A percentile compares a stretch with the other conserved stretches of the same genome.
These are phyloP conservation scores for Tinamus guttatus DNA, from an alignment of 2,113 vertebrate species.

Conservation along the genomic window DNA sequence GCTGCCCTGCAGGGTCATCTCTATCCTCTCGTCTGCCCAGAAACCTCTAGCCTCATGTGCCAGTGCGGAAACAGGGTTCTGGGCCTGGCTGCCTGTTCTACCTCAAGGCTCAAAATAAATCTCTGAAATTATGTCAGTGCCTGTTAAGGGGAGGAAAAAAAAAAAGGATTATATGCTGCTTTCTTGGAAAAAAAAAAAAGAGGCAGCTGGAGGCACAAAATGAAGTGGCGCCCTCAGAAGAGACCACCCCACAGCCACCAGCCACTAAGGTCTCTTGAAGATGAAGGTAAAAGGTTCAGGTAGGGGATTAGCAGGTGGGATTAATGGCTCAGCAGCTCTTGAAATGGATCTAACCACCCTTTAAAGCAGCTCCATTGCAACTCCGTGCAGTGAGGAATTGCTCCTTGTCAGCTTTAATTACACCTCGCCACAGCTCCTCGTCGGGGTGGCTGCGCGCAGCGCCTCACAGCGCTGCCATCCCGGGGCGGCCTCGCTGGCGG, in stretches of 20 bases:
- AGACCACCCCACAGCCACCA: neutral
- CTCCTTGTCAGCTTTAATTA: constrained; percentile 21
- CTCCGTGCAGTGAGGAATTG: neutral
- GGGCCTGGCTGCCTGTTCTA: rapidly evolving
- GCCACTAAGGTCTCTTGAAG: neutral
- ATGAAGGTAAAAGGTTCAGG: constrained; percentile 30
- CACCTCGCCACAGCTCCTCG: neutral
- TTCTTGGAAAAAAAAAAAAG: neutral
- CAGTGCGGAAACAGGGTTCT: neutral
- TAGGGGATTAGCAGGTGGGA: constrained; percentile 37
- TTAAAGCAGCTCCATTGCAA: neutral
- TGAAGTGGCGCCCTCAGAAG: neutral
- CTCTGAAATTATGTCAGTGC: neutral
- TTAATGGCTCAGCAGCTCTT: constrained; percentile 40
- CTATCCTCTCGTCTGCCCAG: neutral
- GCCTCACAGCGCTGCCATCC: too few species aligned
- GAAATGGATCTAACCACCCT: neutral
- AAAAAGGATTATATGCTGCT: neutral
- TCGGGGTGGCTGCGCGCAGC: too few species aligned
- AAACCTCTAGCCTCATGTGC: too few species aligned
- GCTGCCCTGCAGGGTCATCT: neutral
- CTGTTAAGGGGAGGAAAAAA: neutral
- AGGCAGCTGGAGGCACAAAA: neutral
- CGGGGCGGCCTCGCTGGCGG: too few species aligned
- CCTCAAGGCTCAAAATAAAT: neutral